Evolutionary conservation across 2,888 invertebrate species (phyloP), one percentile per base, ranked within the genome.

Genomic region (Plagodis pulveraria): DNA sequence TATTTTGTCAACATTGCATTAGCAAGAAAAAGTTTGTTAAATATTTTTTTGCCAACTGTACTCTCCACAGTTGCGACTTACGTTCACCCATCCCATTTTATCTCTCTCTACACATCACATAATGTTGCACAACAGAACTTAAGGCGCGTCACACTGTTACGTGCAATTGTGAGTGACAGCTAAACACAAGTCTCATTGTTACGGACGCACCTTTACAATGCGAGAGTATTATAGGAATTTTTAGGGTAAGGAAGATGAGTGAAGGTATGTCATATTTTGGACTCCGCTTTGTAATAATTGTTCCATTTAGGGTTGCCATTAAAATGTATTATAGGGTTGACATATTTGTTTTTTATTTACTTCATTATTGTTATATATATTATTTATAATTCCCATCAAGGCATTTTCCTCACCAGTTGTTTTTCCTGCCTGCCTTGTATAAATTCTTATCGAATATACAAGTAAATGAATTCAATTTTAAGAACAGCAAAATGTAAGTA

Each of bases 131-230:
- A 78, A 75, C 72, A 73, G 72, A 73, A 79, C 76, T 77, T 73
- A 78, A 80, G 77, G 78, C 80, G 78, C 84, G 82, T 84, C 70
- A 78, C 70, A 78, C 82, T 86, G 84, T 86, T 66, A 61, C 52
- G 51, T 40, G 69, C 67, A 74, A 75, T 66, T 70, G 76, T 86
- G 88, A 88, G 79, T 87, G 88, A 87, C 88, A 80, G 81, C 73
- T 67, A 79, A 78, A 80, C 85, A 83, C 81, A 73, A 75, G 68
- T 63, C 67, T 67, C 69, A 83, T 85, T 84, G 63, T 68, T 56
- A 35, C 12, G 44, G n/a, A 56, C 8, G 52, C 51, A 40, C 60
- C 45, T 52, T 59, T 60, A 55, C 43, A 43, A 36, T n/a, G 45
- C 22, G n/a, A 5, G 43, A 45, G 42, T 38, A 22, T 34, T 40